These are phyloP conservation scores for Cynaeus angustus DNA, from an alignment of 2,888 invertebrate genomes.

Conservation along the genomic window DNA sequence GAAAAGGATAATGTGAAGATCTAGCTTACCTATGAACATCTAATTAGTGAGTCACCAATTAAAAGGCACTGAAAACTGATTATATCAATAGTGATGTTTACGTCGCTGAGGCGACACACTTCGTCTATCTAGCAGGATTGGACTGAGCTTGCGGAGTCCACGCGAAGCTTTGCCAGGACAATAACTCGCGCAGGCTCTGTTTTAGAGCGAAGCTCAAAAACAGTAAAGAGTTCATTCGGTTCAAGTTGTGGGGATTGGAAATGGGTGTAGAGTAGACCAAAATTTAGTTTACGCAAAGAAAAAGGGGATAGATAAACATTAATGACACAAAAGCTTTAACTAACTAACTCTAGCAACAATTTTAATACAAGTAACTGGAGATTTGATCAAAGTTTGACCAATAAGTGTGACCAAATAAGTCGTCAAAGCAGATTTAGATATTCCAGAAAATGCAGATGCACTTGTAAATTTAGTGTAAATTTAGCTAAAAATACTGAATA, in stretches of 20 bases:
- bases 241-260: not conserved
- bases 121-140: conserved; percentile 30
- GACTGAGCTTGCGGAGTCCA: conserved; percentile 45
- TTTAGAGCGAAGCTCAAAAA: conserved; percentile 28
- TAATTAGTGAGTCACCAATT: conserved; percentile 37
- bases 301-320: no score
- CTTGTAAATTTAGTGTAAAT: no score
- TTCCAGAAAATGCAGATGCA: no score
- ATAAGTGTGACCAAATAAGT: no score
- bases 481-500: no score
- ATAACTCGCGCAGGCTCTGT: conserved; percentile 38
- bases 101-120: conserved; percentile 45
- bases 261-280: no score
- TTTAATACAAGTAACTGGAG: no score
- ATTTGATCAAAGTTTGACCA: no score
- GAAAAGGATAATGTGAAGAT: not conserved
- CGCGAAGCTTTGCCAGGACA: conserved; percentile 33
- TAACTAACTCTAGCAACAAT: no score
- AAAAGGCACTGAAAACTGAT: conserved; percentile 44
- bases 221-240: not conserved
- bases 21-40: conserved; percentile 35
- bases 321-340: no score
- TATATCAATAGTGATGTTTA: conserved; percentile 32
- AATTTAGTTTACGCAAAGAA: no score
- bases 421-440: no score